phyloP scores from a whole-genome alignment of 2,113 vertebrate species.

The Symphodus melops region DNA sequence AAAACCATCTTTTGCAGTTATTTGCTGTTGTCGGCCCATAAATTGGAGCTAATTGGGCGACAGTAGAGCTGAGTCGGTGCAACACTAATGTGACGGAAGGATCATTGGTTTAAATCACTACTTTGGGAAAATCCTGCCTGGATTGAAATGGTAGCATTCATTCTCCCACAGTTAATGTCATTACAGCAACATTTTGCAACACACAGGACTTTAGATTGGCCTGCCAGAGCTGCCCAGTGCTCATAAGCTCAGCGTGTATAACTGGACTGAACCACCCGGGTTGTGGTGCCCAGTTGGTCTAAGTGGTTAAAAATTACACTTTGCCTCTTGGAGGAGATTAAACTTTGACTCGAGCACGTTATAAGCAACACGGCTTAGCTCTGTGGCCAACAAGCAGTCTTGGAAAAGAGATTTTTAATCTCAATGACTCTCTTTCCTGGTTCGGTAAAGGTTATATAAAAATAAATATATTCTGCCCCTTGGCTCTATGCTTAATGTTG shows the following conservation, averaged over 20 bases:
- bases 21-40: conserved; percentile 52
- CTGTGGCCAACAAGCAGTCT: background rate
- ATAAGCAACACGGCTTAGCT: background rate
- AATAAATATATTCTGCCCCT: background rate
- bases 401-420: no score
- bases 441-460: no score
- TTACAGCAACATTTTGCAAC: conserved; percentile 29
- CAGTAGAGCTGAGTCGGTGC: conserved; percentile 51
- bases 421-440: no score
- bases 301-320: background rate
- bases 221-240: conserved; percentile 3
- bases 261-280: background rate
- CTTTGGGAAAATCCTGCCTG: conserved; percentile 53
- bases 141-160: conserved; percentile 35
- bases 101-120: conserved; percentile 54
- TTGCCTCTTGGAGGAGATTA: background rate
- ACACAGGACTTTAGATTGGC: conserved; percentile 7
- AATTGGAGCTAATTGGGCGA: conserved; percentile 69
- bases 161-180: conserved; percentile 40
- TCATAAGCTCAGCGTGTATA: conserved; percentile 14
- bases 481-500: background rate
- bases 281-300: conserved; percentile 3
- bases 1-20: conserved; percentile 35
- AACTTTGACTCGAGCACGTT: background rate
- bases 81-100: conserved; percentile 51